Conservation (phyloP, 1,140 invertebrate genomes). For the Hydropsyche tenuis region DNA sequence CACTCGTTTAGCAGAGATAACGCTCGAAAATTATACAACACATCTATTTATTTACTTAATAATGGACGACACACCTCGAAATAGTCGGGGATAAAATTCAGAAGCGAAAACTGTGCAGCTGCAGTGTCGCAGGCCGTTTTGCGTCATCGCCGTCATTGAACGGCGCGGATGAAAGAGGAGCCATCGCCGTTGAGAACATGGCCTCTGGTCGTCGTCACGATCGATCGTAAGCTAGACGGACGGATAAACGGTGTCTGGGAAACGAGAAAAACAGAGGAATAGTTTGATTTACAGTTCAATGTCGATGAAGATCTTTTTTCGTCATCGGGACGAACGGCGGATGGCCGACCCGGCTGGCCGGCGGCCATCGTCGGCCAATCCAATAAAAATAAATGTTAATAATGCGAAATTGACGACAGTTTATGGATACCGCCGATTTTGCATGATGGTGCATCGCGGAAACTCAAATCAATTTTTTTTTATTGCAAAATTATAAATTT, state of each 20-base stretch:
- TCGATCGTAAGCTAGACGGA: too few species aligned
- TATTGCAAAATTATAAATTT: too few species aligned
- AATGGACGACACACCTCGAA: not conserved
- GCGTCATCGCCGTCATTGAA: constrained; percentile 27
- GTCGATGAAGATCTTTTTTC: constrained; percentile 24
- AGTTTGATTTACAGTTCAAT: constrained; percentile 27
- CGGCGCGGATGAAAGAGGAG: not conserved
- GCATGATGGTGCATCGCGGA: too few species aligned
- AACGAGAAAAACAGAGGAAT: not conserved
- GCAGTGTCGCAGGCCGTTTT: constrained; percentile 9
- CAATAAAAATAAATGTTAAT: constrained; percentile 31
- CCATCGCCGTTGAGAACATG: not conserved
- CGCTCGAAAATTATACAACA: too few species aligned
- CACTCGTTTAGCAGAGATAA: too few species aligned
- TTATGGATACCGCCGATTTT: too few species aligned
- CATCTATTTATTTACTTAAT: not conserved
- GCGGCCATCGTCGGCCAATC: constrained; percentile 3
- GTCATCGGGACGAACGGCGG: not conserved
- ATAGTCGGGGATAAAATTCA: not conserved
- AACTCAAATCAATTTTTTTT: too few species aligned
- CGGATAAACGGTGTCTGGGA: not conserved
- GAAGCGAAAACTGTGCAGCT: constrained; percentile 4
- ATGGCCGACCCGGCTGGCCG: constrained; percentile 7
- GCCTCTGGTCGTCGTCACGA: too few species aligned
- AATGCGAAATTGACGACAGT: not conserved